Conservation (phyloP, 2,888 invertebrate genomes). For the Ectemnius cavifrons region DNA sequence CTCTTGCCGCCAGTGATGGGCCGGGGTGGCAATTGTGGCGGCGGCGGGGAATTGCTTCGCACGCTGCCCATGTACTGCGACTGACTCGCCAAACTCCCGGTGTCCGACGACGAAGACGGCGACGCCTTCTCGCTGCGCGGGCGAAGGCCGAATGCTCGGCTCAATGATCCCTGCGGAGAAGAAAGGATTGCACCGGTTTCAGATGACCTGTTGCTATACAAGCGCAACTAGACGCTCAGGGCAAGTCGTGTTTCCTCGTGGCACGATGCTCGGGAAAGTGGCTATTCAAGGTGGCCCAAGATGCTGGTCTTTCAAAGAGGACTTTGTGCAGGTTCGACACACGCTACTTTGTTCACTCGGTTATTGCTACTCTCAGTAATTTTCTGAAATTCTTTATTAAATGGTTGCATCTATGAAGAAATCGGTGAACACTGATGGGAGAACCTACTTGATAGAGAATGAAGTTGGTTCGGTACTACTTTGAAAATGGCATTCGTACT, state of each 20-base stretch:
- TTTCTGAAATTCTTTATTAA: no score
- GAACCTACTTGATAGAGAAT: no score
- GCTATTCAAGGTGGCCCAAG: constrained; percentile 17
- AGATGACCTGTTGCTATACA: background rate
- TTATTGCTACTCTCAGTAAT: background rate
- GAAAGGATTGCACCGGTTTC: background rate
- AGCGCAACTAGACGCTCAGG: background rate
- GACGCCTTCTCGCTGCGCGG: constrained; percentile 83
- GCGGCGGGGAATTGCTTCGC: constrained; percentile 81
- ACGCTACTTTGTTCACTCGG: background rate
- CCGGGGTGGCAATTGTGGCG: constrained; percentile 77
- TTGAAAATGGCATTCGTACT: no score
- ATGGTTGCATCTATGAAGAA: no score
- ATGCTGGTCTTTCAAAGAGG: background rate
- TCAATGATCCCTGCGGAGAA: constrained; percentile 84
- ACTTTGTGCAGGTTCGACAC: background rate
- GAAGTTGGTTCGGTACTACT: no score
- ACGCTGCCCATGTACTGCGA: constrained; percentile 79
- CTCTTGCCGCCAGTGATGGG: constrained; percentile 63
- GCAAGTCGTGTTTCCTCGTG: background rate
- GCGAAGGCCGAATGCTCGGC: constrained; percentile 84
- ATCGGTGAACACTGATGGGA: no score
- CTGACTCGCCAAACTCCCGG: constrained; percentile 81
- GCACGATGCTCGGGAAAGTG: constrained; percentile 28
- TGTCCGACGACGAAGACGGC: constrained; percentile 83